Evolutionary conservation across 2,113 vertebrate genomes (phyloP).

Genomic region (Phrynosoma platyrhinos): DNA sequence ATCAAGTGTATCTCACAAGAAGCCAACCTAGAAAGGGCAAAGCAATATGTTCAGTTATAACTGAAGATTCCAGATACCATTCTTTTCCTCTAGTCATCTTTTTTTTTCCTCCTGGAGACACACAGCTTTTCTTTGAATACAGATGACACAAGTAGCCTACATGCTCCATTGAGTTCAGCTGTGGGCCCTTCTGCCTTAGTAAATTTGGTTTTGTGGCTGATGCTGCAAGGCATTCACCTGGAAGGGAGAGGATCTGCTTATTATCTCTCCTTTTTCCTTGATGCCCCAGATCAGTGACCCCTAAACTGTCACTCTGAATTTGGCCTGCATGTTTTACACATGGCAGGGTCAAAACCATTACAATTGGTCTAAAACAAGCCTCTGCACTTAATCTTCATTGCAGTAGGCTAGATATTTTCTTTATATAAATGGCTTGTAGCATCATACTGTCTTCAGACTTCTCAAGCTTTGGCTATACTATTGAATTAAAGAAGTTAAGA

Average conservation of each 20-base stretch:
- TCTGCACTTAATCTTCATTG: not conserved
- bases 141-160: not conserved
- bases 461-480: not conserved
- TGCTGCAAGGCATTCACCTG: conserved; percentile 49
- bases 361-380: conserved; percentile 31
- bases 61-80: not conserved
- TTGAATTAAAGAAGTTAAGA: not conserved
- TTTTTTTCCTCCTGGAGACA: rapidly evolving
- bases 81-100: not conserved
- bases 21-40: rapidly evolving
- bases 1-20: not conserved
- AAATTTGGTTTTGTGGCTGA: conserved; percentile 12
- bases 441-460: not conserved
- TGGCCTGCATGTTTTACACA: conserved; percentile 58
- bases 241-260: conserved; percentile 68
- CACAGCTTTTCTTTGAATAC: not conserved
- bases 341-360: conserved; percentile 48
- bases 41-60: rapidly evolving
- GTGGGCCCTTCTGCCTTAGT: conserved; percentile 46
- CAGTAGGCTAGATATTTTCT: not conserved
- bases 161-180: not conserved
- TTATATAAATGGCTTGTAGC: not conserved
- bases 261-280: conserved; percentile 64
- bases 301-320: conserved; percentile 64
- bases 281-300: conserved; percentile 62